A percentile compares a stretch with the other conserved stretches of the same genome.
Conservation (phyloP, 1,140 invertebrate genomes). For the Manduca sexta region DNA sequence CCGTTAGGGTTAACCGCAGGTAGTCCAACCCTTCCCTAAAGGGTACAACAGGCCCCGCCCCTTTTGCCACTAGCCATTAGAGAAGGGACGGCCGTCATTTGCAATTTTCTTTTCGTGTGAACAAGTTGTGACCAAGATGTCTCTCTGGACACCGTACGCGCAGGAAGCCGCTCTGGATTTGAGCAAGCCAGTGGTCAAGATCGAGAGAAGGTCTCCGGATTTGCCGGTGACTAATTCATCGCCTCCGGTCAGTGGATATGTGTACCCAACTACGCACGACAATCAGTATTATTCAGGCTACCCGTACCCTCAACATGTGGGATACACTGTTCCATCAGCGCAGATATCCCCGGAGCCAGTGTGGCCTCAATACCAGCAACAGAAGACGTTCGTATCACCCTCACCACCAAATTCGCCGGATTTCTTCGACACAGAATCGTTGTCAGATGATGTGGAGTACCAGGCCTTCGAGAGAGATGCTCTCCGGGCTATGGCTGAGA, state of each 20-base stretch:
- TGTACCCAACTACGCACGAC: conserved; percentile 7
- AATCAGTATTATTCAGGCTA: conserved; percentile 9
- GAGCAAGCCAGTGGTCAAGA: conserved; percentile 8
- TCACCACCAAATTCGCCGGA: conserved; percentile 9
- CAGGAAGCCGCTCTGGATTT: conserved; percentile 19
- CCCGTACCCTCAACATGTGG: conserved; percentile 3
- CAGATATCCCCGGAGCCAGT: conserved; percentile 18
- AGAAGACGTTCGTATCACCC: not conserved
- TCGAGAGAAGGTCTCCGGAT: conserved; percentile 9
- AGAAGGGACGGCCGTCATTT: conserved; percentile 7
- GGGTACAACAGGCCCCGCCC: conserved; percentile 11
- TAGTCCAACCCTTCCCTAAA: conserved; percentile 12
- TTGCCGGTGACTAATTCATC: conserved; percentile 5
- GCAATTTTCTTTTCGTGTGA: conserved; percentile 1
- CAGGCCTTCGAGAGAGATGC: conserved; percentile 29
- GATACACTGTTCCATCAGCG: conserved; percentile 9
- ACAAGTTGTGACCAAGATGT: conserved; percentile 13
- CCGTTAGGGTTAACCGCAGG: conserved; percentile 12
- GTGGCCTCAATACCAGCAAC: conserved; percentile 5
- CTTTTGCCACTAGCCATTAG: not conserved
- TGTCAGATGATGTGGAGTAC: conserved; percentile 14
- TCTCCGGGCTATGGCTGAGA: conserved; percentile 36
- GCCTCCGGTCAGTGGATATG: conserved; percentile 1
- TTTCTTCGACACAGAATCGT: conserved; percentile 8
- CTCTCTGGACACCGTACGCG: conserved; percentile 19